Evolutionary conservation across 2,797 vertebrate genomes (phyloP).

Genomic region (Chaunax sp.): DNA sequence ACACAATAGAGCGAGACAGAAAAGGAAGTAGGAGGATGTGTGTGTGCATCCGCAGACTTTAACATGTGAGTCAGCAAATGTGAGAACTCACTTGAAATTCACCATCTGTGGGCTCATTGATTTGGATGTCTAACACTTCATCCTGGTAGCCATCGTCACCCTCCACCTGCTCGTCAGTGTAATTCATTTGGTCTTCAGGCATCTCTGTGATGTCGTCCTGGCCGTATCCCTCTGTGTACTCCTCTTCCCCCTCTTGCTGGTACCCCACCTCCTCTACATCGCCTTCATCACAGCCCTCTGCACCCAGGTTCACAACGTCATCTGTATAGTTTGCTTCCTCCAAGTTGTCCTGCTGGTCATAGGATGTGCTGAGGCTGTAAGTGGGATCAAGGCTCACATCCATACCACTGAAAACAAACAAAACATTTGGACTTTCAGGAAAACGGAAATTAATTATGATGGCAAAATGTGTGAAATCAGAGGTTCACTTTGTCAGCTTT

Average conservation of each 20-base stretch:
- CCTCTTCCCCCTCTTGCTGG: constrained; percentile 82
- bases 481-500: neutral
- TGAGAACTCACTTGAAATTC: constrained; percentile 93
- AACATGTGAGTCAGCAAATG: constrained; percentile 44
- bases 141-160: constrained; percentile 88
- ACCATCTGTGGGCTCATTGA: constrained; percentile 93
- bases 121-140: constrained; percentile 96
- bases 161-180: constrained; percentile 84
- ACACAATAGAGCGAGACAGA: constrained; percentile 79
- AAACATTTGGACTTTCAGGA: constrained; percentile 1
- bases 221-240: constrained; percentile 86
- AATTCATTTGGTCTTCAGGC: constrained; percentile 88
- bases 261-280: constrained; percentile 66
- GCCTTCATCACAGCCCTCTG: constrained; percentile 82
- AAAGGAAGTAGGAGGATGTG: constrained; percentile 35
- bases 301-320: constrained; percentile 84
- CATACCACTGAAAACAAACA: constrained; percentile 83
- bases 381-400: constrained; percentile 88
- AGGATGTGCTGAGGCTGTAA: constrained; percentile 83
- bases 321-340: constrained; percentile 86
- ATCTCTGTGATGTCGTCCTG: constrained; percentile 81
- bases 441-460: neutral
- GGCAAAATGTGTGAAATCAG: neutral
- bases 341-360: constrained; percentile 82
- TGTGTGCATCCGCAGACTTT: constrained; percentile 14